phyloP scores from a whole-genome alignment of 2,888 invertebrate genomes.

The Lycaena phlaeas region DNA sequence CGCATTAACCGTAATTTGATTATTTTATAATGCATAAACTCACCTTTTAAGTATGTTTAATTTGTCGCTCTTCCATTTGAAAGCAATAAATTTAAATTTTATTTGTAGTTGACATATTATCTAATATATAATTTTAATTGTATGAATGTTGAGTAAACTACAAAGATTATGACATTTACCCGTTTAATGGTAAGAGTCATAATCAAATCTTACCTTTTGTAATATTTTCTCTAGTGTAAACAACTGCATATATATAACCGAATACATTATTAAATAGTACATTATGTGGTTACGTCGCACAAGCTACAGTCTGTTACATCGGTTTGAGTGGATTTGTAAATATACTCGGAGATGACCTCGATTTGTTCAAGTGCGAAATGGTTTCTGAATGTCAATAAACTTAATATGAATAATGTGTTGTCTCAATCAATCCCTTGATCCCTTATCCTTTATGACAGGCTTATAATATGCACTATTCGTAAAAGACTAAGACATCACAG shows the following conservation, averaged over 20 bases:
- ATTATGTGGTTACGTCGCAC: neutral
- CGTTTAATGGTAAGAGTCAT: neutral
- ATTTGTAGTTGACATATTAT: slow-evolving; percentile 42
- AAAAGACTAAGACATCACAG: too few species aligned
- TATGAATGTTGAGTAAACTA: slow-evolving; percentile 33
- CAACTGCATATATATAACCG: neutral
- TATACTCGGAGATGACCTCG: neutral
- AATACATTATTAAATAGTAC: neutral
- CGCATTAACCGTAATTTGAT: too few species aligned
- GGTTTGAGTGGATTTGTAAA: neutral
- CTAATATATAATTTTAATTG: slow-evolving; percentile 24
- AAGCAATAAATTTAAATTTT: slow-evolving; percentile 61
- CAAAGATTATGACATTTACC: neutral
- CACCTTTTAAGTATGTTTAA: slow-evolving; percentile 14
- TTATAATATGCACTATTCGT: too few species aligned
- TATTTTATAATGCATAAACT: neutral
- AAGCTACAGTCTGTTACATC: neutral
- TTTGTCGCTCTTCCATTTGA: slow-evolving; percentile 44
- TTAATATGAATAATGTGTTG: neutral
- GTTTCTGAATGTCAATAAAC: slow-evolving; percentile 5
- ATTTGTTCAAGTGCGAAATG: neutral
- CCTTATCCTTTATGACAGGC: too few species aligned
- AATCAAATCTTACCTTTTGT: neutral
- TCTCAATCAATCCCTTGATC: neutral
- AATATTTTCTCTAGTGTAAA: neutral